Percentiles rank a stretch among this genome's conserved stretches.
phyloP scores from a whole-genome alignment of 1,140 invertebrate species.

The Holotrichia oblita region DNA sequence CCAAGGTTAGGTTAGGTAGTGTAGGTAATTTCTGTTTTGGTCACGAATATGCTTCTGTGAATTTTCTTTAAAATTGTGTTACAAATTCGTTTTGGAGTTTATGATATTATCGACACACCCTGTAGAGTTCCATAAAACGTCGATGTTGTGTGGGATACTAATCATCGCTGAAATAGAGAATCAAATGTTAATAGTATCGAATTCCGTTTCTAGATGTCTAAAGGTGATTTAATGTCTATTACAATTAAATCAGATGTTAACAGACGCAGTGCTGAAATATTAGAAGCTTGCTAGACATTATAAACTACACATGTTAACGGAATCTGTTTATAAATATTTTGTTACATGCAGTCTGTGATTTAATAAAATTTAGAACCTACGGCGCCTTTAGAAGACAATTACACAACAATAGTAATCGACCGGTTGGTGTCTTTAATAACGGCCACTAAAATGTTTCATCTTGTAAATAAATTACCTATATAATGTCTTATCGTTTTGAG shows the following conservation, averaged over 20 bases:
- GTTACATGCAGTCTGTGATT: conserved; percentile 11
- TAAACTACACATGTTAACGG: background rate
- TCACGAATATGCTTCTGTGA: too few relatives aligned
- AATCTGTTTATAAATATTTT: conserved; percentile 17
- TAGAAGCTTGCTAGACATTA: background rate
- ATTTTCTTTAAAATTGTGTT: too few relatives aligned
- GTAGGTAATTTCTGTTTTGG: too few relatives aligned
- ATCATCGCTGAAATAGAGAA: too few relatives aligned
- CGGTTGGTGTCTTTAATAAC: background rate
- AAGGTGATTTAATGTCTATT: too few relatives aligned
- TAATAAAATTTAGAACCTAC: conserved; percentile 10
- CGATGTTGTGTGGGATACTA: too few relatives aligned
- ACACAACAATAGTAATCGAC: background rate
- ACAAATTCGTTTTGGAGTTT: too few relatives aligned
- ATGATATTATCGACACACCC: too few relatives aligned
- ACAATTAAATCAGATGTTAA: background rate
- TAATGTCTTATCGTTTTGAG: conserved; percentile 30
- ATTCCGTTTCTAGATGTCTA: too few relatives aligned
- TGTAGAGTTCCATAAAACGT: too few relatives aligned
- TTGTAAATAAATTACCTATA: conserved; percentile 35
- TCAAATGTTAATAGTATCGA: too few relatives aligned
- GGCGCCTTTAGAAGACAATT: background rate
- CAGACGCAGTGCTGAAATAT: background rate
- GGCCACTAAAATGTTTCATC: conserved; percentile 20
- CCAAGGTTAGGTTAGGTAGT: too few relatives aligned